Evolutionary conservation across 2,888 invertebrate species (phyloP).

Genomic region (Parthenolecanium corni): DNA sequence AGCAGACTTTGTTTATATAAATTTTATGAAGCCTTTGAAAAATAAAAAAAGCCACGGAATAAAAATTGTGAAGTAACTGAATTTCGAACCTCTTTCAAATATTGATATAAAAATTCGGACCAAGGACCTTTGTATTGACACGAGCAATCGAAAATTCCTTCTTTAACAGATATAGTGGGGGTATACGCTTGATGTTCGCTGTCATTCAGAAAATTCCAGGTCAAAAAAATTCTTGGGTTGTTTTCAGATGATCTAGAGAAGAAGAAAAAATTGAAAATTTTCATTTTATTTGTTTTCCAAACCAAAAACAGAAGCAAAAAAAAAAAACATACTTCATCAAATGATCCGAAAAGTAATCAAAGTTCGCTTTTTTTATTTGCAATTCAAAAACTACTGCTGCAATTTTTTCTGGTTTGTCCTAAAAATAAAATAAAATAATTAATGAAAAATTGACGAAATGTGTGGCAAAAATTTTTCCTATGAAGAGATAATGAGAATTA

Average conservation of each 20-base stretch:
- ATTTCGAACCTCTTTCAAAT: slow-evolving; percentile 17
- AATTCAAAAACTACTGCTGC: slow-evolving; percentile 3
- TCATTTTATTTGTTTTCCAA: not conserved
- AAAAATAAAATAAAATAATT: not conserved
- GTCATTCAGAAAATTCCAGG: slow-evolving; percentile 22
- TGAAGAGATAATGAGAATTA: not conserved
- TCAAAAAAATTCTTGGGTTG: slow-evolving; percentile 20
- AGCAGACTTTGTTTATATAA: too few relatives aligned
- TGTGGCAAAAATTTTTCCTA: not conserved
- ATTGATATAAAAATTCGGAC: slow-evolving; percentile 4
- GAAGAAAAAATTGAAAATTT: not conserved
- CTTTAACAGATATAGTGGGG: slow-evolving; percentile 5
- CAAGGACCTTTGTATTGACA: slow-evolving; percentile 21
- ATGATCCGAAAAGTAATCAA: slow-evolving; percentile 17
- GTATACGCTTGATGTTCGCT: slow-evolving; percentile 24
- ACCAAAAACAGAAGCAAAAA: not conserved
- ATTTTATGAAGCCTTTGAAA: too few relatives aligned
- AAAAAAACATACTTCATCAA: slow-evolving; percentile 14
- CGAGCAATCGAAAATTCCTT: slow-evolving; percentile 20
- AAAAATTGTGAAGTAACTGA: too few relatives aligned
- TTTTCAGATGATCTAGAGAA: slow-evolving; percentile 8
- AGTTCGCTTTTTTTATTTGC: slow-evolving; percentile 4
- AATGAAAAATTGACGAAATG: not conserved
- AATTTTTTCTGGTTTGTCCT: not conserved
- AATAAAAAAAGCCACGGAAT: too few relatives aligned